Percentiles rank a stretch among this genome's conserved stretches.
phyloP scores from a whole-genome alignment of 2,888 invertebrate species.

The Crematogaster levior region DNA sequence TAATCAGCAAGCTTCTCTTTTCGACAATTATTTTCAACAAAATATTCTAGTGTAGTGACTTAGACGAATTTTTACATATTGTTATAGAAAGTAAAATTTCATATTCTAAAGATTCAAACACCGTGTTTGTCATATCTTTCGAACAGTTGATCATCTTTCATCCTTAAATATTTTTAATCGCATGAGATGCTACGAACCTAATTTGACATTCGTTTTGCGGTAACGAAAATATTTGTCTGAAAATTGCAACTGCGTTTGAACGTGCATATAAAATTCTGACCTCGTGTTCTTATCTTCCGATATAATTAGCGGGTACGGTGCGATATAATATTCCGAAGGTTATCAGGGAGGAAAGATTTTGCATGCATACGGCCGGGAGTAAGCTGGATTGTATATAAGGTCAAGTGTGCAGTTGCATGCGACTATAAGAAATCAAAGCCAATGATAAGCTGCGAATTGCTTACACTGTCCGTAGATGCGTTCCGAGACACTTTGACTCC shows the following conservation, averaged over 20 bases:
- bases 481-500: background rate
- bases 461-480: conserved; percentile 47
- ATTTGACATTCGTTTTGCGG: background rate
- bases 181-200: background rate
- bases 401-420: conserved; percentile 64
- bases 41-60: background rate
- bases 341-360: conserved; percentile 65
- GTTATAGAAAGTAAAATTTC: background rate
- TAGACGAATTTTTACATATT: background rate
- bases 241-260: background rate
- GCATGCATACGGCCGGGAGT: conserved; percentile 55
- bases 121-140: no score
- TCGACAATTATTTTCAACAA: conserved; percentile 37
- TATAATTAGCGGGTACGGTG: conserved; percentile 65
- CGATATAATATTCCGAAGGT: conserved; percentile 60
- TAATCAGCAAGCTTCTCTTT: conserved; percentile 28
- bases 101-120: background rate
- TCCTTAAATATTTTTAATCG: background rate
- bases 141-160: background rate
- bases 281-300: conserved; percentile 63
- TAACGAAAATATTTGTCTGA: conserved; percentile 10
- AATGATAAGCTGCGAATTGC: conserved; percentile 50
- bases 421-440: conserved; percentile 60
- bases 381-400: conserved; percentile 65
- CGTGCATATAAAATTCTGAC: conserved; percentile 37